Evolutionary conservation across 35 echinoderm and acorn worm species (phyloP).

Genomic region (Antedon bifida): DNA sequence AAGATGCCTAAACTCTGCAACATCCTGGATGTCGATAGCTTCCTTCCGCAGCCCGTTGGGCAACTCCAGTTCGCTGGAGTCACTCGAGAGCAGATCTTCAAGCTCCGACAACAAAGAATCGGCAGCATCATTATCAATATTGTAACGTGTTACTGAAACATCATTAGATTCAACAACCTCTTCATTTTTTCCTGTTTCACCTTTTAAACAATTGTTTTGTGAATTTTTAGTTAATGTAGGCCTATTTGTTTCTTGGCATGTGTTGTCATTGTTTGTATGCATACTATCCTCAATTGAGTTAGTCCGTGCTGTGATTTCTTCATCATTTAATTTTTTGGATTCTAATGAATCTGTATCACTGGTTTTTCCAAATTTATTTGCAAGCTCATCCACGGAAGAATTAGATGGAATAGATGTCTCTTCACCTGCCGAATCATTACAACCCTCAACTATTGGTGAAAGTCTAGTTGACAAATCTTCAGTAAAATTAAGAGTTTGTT

Average conservation of each 20-base stretch:
- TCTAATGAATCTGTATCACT: background rate
- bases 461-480: background rate
- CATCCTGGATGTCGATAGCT: background rate
- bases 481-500: background rate
- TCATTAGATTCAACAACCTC: background rate
- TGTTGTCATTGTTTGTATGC: background rate
- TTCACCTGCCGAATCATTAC: no score
- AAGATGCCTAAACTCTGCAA: background rate
- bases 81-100: background rate
- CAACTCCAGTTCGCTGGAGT: background rate
- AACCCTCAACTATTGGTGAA: background rate
- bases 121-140: background rate
- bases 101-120: background rate
- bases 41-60: background rate
- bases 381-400: background rate
- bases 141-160: background rate
- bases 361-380: background rate
- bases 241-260: background rate
- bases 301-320: background rate
- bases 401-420: no score
- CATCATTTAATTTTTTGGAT: background rate
- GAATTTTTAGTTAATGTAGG: background rate
- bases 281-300: background rate
- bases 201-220: background rate
- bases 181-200: background rate